Percentiles rank a stretch among this genome's conserved stretches.
Conservation (phyloP, 2,113 vertebrate species). For the Rhegmatorhina hoffmannsi region DNA sequence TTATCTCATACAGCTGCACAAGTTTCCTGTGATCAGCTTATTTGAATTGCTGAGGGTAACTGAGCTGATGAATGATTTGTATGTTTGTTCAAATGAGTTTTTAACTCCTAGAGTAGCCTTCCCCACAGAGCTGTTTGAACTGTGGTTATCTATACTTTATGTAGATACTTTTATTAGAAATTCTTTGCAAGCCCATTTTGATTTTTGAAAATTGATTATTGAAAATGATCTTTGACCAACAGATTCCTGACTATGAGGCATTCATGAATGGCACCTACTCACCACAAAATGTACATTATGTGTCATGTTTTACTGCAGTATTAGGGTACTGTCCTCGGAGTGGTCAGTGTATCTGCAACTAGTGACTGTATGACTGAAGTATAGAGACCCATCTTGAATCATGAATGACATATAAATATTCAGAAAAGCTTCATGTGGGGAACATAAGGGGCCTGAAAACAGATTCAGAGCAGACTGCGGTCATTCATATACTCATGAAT, state of each 20-base stretch:
- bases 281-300: fast-evolving
- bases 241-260: not conserved
- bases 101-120: not conserved
- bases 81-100: not conserved
- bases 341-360: not conserved
- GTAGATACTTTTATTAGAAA: not conserved
- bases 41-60: not conserved
- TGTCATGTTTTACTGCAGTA: not conserved
- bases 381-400: not conserved
- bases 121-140: not conserved
- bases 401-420: not conserved
- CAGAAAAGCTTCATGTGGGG: not conserved
- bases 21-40: not conserved
- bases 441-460: not conserved
- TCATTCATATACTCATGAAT: not conserved
- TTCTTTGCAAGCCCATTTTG: not conserved
- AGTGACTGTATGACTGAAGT: not conserved
- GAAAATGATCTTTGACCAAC: not conserved
- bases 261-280: not conserved
- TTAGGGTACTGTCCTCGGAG: not conserved
- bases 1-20: not conserved
- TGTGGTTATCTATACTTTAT: not conserved
- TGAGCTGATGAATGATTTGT: not conserved
- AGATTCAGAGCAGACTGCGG: not conserved
- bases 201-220: not conserved